Evolutionary conservation across 2,113 vertebrate genomes (phyloP).

Genomic region (Plestiodon gilberti): DNA sequence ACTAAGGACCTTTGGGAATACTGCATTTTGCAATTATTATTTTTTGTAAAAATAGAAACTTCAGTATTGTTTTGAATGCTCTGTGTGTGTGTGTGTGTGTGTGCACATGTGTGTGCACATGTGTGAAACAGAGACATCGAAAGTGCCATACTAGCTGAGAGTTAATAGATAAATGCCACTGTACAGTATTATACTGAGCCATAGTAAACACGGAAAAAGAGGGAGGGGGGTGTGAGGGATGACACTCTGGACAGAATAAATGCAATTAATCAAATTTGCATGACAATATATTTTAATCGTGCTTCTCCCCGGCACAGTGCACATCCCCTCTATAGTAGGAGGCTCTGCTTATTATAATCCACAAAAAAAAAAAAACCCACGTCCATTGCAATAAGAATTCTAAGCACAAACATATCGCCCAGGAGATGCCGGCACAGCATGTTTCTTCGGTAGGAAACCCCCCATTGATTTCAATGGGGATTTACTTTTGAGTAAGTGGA

Average conservation of each 20-base stretch:
- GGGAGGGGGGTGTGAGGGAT: neutral
- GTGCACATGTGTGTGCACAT: too few relatives aligned
- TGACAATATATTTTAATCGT: slow-evolving; percentile 45
- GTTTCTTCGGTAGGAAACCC: neutral
- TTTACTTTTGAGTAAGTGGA: neutral
- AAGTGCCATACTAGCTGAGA: slow-evolving; percentile 53
- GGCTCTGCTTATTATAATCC: neutral
- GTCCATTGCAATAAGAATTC: neutral
- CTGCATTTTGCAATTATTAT: neutral
- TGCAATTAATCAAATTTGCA: slow-evolving; percentile 42
- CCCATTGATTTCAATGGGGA: neutral
- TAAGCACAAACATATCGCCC: neutral
- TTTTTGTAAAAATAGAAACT: slow-evolving; percentile 53
- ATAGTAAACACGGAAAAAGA: slow-evolving; percentile 20
- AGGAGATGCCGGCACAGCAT: neutral
- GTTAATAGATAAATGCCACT: slow-evolving; percentile 30
- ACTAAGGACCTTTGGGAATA: neutral
- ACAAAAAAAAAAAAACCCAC: too few relatives aligned
- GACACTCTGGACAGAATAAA: slow-evolving; percentile 58
- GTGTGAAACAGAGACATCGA: slow-evolving; percentile 17
- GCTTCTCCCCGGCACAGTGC: slow-evolving; percentile 17
- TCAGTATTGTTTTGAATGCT: slow-evolving; percentile 21
- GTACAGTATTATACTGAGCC: slow-evolving; percentile 18
- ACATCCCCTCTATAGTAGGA: slow-evolving; percentile 15
- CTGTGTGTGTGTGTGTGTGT: too few relatives aligned